Percentiles rank a stretch among this genome's conserved stretches.
phyloP scores from a whole-genome alignment of 2,113 vertebrate species.

The Menidia beryllina region DNA sequence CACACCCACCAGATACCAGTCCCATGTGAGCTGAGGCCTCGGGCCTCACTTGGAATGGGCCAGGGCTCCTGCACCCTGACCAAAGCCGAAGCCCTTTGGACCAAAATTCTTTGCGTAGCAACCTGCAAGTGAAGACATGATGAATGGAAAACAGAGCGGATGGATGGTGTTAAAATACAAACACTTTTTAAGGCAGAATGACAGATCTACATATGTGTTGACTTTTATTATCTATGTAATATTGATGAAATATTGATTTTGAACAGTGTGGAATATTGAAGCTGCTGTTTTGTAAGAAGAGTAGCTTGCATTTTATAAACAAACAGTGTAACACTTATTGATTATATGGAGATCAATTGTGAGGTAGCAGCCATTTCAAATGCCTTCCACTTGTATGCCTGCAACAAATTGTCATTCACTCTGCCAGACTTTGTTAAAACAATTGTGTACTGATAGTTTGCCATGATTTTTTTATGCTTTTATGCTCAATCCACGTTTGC shows the following conservation, averaged over 20 bases:
- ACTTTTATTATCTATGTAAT: neutral
- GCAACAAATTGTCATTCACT: neutral
- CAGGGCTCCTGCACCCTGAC: constrained; percentile 93
- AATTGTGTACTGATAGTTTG: no score
- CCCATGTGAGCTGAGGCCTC: constrained; percentile 3
- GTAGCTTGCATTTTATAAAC: neutral
- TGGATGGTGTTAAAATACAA: neutral
- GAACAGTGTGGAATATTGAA: neutral
- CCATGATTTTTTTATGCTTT: no score
- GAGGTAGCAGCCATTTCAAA: neutral
- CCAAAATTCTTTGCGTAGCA: constrained; percentile 98
- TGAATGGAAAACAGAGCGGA: neutral
- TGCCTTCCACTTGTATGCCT: no score
- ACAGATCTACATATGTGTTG: neutral
- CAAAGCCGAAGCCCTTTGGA: constrained; percentile 96
- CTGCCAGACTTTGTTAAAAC: no score
- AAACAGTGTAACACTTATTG: neutral
- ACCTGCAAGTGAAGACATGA: constrained; percentile 76
- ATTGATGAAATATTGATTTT: neutral
- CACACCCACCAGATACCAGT: neutral
- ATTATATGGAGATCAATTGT: neutral
- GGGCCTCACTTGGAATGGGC: constrained; percentile 89
- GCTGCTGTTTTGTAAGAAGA: neutral
- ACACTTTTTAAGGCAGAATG: neutral
- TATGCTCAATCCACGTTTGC: no score